phyloP scores from a whole-genome alignment of 2,888 invertebrate species.

The Eupithecia dodoneata region DNA sequence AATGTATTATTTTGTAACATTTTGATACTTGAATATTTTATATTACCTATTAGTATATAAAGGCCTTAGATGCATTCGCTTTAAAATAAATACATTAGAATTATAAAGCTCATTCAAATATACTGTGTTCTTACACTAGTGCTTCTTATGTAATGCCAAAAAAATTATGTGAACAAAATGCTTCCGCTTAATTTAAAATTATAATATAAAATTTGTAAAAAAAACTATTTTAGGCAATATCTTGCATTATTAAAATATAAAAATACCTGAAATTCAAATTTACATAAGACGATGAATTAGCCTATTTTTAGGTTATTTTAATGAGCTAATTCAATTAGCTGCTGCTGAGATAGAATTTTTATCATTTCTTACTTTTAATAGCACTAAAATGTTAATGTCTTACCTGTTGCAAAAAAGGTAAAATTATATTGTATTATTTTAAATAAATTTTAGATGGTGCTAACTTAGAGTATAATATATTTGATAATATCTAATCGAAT shows the following conservation, averaged over 20 bases:
- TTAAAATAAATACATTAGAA: not conserved
- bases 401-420: too few relatives aligned
- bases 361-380: not conserved
- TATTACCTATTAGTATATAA: not conserved
- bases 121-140: not conserved
- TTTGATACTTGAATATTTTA: not conserved
- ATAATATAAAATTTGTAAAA: not conserved
- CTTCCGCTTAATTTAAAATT: slow-evolving; percentile 2
- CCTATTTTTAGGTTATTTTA: not conserved
- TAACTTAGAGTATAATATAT: not conserved
- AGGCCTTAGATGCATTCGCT: not conserved
- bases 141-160: slow-evolving; percentile 3
- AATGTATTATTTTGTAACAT: not conserved
- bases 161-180: slow-evolving; percentile 12
- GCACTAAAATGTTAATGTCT: not conserved
- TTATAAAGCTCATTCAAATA: not conserved
- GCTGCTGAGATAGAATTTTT: not conserved
- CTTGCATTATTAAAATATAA: not conserved
- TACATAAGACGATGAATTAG: not conserved
- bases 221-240: not conserved
- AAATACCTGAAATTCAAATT: not conserved
- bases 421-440: too few relatives aligned
- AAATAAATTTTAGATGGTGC: not conserved
- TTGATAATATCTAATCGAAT: not conserved
- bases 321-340: not conserved